These are phyloP conservation scores for Alouatta caraya DNA, from an alignment of 2,797 vertebrate species.

Conservation along the genomic window DNA sequence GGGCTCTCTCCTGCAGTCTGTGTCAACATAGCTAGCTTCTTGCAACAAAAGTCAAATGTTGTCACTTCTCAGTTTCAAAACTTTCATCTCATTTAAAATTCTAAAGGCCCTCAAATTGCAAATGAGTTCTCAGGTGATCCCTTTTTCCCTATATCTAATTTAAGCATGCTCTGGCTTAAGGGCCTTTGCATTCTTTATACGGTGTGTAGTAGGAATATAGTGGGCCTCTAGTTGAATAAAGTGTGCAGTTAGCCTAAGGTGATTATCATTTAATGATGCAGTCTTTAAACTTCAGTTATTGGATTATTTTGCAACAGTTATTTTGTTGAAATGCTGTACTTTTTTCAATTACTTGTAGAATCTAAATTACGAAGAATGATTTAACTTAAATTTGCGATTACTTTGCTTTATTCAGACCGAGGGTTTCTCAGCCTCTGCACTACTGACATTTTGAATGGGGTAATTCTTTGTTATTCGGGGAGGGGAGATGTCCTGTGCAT, in stretches of 20 bases:
- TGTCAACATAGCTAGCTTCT: neutral
- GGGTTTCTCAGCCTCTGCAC: neutral
- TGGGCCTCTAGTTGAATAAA: neutral
- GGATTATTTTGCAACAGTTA: constrained; percentile 7
- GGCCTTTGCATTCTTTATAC: neutral
- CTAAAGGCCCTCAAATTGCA: neutral
- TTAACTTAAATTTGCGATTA: neutral
- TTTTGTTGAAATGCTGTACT: neutral
- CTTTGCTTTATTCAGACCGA: neutral
- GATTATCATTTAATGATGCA: neutral
- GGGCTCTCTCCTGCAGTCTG: neutral
- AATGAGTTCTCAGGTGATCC: neutral
- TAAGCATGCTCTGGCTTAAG: neutral
- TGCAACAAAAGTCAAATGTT: neutral
- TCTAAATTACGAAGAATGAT: neutral
- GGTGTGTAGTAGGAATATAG: neutral
- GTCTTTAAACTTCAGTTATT: neutral
- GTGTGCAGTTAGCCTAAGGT: neutral
- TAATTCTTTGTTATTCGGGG: neutral
- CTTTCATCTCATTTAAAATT: neutral
- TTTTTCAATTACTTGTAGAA: neutral
- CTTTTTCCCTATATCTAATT: neutral
- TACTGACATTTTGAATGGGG: neutral
- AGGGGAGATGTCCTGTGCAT: neutral
- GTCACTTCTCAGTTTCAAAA: neutral